These are phyloP conservation scores for Tethya wilhelma DNA, from an alignment of 37 sponge, comb jelly and placozoan genomes.

Conservation along the genomic window DNA sequence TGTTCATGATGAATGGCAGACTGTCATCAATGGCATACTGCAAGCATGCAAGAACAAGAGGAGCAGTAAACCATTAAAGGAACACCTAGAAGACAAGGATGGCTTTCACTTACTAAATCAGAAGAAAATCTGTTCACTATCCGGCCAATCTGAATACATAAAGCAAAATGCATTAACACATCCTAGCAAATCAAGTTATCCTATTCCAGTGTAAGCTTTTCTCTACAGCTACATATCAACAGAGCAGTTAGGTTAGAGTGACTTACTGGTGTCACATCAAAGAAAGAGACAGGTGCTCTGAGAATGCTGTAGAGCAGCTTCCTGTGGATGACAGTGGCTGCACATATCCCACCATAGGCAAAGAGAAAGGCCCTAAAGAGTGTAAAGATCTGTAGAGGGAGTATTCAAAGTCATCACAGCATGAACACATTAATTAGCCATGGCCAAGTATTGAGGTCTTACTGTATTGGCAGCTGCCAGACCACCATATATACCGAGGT, in stretches of 20 bases:
- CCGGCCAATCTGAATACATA: constrained; percentile 75
- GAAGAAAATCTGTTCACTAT: constrained; percentile 93
- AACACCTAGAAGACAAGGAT: not conserved
- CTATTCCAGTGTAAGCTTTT: too few relatives aligned
- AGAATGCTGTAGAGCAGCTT: constrained; percentile 73
- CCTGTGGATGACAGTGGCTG: constrained; percentile 82
- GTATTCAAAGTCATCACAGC: not conserved
- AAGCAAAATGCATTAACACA: not conserved
- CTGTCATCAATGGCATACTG: constrained; percentile 94
- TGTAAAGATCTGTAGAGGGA: constrained; percentile 76
- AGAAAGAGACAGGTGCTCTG: constrained; percentile 83
- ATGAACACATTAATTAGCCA: not conserved
- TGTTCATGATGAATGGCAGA: constrained; percentile 96
- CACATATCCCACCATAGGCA: constrained; percentile 96
- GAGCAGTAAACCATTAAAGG: not conserved
- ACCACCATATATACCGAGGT: constrained; percentile 87
- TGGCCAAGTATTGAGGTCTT: not conserved
- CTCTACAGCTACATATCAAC: constrained; percentile 6
- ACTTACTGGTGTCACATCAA: constrained; percentile 94
- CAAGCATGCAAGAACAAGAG: not conserved
- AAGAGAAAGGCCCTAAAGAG: constrained; percentile 92
- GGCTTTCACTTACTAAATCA: constrained; percentile 71
- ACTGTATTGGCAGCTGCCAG: constrained; percentile 83
- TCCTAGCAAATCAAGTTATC: not conserved
- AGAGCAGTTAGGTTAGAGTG: not conserved